Percentiles rank a stretch among this genome's conserved stretches.
Evolutionary conservation across 1,140 invertebrate species (phyloP).

Genomic region (Asobara japonica): DNA sequence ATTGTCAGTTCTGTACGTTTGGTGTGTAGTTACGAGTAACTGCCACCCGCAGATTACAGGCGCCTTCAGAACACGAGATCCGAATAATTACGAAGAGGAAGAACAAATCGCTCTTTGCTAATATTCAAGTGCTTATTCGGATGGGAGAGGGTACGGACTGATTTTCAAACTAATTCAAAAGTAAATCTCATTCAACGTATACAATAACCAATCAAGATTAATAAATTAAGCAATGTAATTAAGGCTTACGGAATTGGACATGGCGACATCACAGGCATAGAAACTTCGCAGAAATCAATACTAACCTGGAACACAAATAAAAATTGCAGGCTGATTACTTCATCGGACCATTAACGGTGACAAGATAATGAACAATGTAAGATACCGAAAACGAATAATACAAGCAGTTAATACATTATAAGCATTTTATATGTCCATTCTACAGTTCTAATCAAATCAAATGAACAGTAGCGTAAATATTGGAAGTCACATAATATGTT

Average conservation of each 20-base stretch:
- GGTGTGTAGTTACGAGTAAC: constrained; percentile 13
- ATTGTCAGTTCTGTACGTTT: constrained; percentile 1
- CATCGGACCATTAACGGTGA: background rate
- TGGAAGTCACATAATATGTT: background rate
- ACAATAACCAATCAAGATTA: background rate
- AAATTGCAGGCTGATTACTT: background rate
- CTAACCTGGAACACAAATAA: constrained; percentile 33
- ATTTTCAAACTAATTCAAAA: too few relatives aligned
- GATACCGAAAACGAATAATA: background rate
- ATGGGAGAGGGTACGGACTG: too few relatives aligned
- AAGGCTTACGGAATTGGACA: background rate
- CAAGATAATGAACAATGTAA: background rate
- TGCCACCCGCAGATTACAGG: constrained; percentile 26
- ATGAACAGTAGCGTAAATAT: background rate
- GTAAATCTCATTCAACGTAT: too few relatives aligned
- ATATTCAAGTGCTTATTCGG: background rate
- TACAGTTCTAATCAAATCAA: background rate
- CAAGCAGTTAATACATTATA: background rate
- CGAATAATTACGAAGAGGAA: constrained; percentile 26
- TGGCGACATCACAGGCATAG: background rate
- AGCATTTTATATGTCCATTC: too few relatives aligned
- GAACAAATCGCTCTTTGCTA: background rate
- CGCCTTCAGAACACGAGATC: constrained; percentile 28
- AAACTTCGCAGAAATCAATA: background rate
- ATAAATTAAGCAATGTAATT: background rate